These are phyloP conservation scores for Dolichomitus sp. DNA, from an alignment of 2,888 invertebrate genomes.

Conservation along the genomic window DNA sequence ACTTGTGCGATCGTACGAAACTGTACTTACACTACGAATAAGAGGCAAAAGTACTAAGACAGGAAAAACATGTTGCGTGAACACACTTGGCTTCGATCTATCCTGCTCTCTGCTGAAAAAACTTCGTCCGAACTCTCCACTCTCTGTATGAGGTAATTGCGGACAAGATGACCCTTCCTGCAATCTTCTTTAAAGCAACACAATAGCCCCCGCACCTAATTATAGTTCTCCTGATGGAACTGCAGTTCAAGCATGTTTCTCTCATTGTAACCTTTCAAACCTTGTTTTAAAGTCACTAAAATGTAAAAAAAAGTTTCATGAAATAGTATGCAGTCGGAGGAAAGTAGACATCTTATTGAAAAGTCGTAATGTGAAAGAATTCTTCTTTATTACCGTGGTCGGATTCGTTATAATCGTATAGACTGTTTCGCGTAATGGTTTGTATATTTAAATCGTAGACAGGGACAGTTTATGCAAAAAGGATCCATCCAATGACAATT, in stretches of 20 bases:
- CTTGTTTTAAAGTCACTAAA: too few species aligned
- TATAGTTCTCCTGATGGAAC: background rate
- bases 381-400: too few species aligned
- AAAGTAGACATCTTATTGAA: too few species aligned
- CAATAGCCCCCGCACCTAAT: background rate
- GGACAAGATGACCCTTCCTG: background rate
- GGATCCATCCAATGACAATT: too few species aligned
- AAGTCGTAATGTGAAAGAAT: too few species aligned
- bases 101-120: conserved; percentile 40
- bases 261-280: too few species aligned
- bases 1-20: conserved; percentile 36
- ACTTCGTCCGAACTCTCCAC: background rate
- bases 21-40: background rate
- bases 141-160: background rate
- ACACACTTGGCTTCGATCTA: conserved; percentile 50
- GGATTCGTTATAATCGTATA: too few species aligned
- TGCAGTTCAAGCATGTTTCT: background rate
- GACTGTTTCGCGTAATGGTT: too few species aligned
- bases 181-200: background rate
- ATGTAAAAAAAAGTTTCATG: too few species aligned
- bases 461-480: too few species aligned
- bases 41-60: conserved; percentile 29
- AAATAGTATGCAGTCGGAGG: too few species aligned
- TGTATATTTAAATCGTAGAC: too few species aligned
- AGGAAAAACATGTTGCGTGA: conserved; percentile 47